phyloP scores from a whole-genome alignment of 2,888 invertebrate species.

The Melieria omissa region DNA sequence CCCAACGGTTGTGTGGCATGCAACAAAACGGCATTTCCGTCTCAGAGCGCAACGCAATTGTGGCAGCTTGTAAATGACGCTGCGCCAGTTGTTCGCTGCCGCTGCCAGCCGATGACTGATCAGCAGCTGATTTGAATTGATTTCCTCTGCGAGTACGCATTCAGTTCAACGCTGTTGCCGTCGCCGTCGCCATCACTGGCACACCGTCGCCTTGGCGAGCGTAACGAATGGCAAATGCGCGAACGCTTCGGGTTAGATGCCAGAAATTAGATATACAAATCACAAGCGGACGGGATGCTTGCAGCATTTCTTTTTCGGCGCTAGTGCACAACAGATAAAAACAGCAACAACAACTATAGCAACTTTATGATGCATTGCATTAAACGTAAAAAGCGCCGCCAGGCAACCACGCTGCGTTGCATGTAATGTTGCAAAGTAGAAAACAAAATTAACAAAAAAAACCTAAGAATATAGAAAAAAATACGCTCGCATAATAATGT shows the following conservation, averaged over 20 bases:
- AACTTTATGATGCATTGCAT: too few species aligned
- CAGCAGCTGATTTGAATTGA: constrained; percentile 58
- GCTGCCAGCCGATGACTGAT: constrained; percentile 47
- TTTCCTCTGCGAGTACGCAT: constrained; percentile 48
- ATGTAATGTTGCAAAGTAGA: too few species aligned
- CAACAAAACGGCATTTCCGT: constrained; percentile 9
- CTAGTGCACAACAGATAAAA: too few species aligned
- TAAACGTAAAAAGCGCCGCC: too few species aligned
- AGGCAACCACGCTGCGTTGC: too few species aligned
- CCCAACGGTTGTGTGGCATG: constrained; percentile 23
- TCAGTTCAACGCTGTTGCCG: not conserved
- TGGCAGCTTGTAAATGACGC: not conserved
- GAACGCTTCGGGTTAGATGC: constrained; percentile 30
- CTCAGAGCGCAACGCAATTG: constrained; percentile 13
- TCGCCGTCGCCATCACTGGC: not conserved
- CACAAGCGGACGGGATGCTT: not conserved
- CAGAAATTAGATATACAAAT: constrained; percentile 35
- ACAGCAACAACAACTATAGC: too few species aligned
- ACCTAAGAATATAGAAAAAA: too few species aligned
- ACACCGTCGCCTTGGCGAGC: not conserved
- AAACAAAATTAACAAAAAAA: too few species aligned
- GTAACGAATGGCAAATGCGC: constrained; percentile 9
- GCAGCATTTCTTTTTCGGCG: too few species aligned
- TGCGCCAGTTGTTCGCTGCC: constrained; percentile 28
- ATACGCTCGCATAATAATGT: too few species aligned